phyloP scores from a whole-genome alignment of 2,888 invertebrate species.

The Seira sanloemensis region DNA sequence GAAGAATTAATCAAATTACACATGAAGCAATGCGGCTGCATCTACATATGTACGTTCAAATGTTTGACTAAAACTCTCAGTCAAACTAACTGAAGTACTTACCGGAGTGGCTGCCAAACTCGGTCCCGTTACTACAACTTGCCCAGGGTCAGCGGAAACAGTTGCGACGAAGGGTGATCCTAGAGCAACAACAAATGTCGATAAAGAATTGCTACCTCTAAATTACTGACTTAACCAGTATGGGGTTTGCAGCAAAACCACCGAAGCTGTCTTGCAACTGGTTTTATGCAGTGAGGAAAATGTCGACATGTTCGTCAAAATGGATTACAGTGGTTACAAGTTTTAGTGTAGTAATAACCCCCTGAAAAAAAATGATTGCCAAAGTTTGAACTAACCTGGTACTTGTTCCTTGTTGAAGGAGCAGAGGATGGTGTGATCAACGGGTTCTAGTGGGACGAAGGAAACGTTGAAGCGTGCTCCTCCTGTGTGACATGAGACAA shows the following conservation, averaged over 20 bases:
- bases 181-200: slow-evolving; percentile 81
- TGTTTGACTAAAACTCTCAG: no score
- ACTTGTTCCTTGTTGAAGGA: slow-evolving; percentile 94
- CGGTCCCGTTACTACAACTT: slow-evolving; percentile 80
- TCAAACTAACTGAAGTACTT: no score
- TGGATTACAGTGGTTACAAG: background rate
- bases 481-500: slow-evolving; percentile 38
- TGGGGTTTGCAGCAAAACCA: background rate
- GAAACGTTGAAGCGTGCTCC: slow-evolving; percentile 94
- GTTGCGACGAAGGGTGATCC: slow-evolving; percentile 94
- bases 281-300: background rate
- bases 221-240: slow-evolving; percentile 4
- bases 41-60: no score
- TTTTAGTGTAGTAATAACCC: background rate
- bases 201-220: background rate
- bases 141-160: slow-evolving; percentile 80
- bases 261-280: background rate
- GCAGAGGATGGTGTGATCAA: slow-evolving; percentile 96
- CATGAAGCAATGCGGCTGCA: no score
- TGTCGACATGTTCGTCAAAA: background rate
- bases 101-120: slow-evolving; percentile 79
- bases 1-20: no score
- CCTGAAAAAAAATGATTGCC: background rate
- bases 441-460: slow-evolving; percentile 95
- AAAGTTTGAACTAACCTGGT: slow-evolving; percentile 76